These are phyloP conservation scores for Pipra filicauda DNA, from an alignment of 2,113 vertebrate genomes.

Conservation along the genomic window DNA sequence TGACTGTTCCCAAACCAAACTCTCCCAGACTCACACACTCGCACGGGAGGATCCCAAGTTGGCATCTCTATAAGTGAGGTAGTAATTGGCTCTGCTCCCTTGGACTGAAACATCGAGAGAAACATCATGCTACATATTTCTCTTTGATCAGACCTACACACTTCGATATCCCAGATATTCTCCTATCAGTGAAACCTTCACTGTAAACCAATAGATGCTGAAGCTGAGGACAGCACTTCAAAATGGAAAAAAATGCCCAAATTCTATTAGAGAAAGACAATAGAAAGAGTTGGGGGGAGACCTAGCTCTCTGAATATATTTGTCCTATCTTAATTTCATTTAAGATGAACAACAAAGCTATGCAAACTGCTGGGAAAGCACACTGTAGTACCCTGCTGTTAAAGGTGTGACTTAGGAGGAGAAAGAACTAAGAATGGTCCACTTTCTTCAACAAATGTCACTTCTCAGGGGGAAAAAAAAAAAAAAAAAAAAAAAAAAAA, in stretches of 20 bases:
- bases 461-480: not conserved
- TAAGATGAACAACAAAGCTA: not conserved
- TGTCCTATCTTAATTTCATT: not conserved
- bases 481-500: not conserved
- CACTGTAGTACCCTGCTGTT: not conserved
- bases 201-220: not conserved
- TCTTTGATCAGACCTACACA: not conserved
- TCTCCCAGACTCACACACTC: not conserved
- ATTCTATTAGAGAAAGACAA: not conserved
- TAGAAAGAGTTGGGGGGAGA: rapidly evolving
- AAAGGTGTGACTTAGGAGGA: not conserved
- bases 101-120: not conserved
- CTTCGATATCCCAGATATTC: not conserved
- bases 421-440: not conserved
- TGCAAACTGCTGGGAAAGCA: not conserved
- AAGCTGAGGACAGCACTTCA: not conserved
- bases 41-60: not conserved
- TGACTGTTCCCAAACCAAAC: not conserved
- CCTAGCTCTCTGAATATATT: not conserved
- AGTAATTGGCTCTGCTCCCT: not conserved
- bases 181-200: not conserved
- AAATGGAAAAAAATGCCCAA: not conserved
- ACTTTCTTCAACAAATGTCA: not conserved
- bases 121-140: not conserved
- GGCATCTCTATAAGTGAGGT: not conserved